Base-by-base conservation (phyloP, 2,888 invertebrate species). In the Girardia tigrina region DNA sequence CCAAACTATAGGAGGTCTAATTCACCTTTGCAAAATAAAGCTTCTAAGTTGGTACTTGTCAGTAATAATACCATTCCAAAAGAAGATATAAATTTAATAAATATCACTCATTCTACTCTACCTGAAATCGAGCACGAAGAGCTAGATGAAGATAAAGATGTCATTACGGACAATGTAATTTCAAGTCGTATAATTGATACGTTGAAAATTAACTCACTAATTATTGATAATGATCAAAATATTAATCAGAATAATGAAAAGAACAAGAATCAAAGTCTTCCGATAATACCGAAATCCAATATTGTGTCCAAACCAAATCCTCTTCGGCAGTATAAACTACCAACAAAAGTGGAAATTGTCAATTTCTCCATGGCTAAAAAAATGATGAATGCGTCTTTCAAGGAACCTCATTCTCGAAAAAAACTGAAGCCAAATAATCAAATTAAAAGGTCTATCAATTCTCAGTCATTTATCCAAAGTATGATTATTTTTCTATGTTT, bases 341-440 rank as follows among this genome's bases (percentile, higher is more conserved):
- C 56, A 4, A 56, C 56, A 4, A 56, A 56, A 56, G 56, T 56
- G 4, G 56, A 56, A 56, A 23, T 56, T n/a, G 56, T 56, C 6
- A 56, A 56, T 56, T 56, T 56, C 23, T 56, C 56, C 8, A 56
- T 56, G 56, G 56, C 56, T 56, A 56, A 56, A 56, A 56, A 56
- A n/a, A 56, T 56, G 56, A 56, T 56, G 56, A 56, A 56, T 56
- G 4, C 56, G 8, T 56, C 56, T 12, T 56, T 56, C 56, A 56
- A 56, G n/a, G 56, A 56, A n/a, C 56, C 4, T 8, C 6, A 4
- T 56, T 56, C 56, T 56, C n/a, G n/a, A 56, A 56, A 56, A 23
- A 56, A 56, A 56, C n/a, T 12, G 6, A 56, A 56, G 23, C 56
- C n/a, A n/a, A 56, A n/a, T 56, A 4, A 56, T 12, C 56, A 56